Percentiles rank a stretch among this genome's conserved stretches.
These are phyloP conservation scores for Centropus unirufus DNA, from an alignment of 2,113 vertebrate genomes.

Conservation along the genomic window DNA sequence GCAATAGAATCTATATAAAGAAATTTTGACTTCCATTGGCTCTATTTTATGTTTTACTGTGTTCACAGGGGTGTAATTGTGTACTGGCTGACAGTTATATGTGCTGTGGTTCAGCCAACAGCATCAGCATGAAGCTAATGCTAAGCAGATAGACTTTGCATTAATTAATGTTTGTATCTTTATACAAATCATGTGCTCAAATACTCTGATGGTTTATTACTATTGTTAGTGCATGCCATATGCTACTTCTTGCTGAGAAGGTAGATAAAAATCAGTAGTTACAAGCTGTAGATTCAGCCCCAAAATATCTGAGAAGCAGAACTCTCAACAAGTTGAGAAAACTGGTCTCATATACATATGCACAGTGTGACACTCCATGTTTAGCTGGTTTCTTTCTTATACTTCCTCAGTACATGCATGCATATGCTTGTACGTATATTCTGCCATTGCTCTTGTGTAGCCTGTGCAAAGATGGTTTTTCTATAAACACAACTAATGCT, in stretches of 20 bases:
- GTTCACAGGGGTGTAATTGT: neutral
- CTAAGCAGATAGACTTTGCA: neutral
- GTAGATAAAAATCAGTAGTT: neutral
- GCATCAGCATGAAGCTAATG: neutral
- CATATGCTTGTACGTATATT: neutral
- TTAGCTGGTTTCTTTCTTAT: neutral
- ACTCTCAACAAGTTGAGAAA: neutral
- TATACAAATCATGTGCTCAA: neutral
- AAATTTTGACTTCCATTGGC: neutral
- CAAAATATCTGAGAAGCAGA: neutral
- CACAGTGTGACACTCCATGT: neutral
- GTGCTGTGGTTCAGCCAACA: neutral
- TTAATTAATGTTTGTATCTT: neutral
- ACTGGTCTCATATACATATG: neutral
- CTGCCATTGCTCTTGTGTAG: neutral
- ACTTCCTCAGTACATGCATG: neutral
- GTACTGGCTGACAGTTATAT: neutral
- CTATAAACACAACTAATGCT: neutral
- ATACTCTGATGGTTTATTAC: neutral
- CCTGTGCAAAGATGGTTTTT: neutral
- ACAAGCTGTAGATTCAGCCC: neutral
- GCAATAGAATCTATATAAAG: neutral
- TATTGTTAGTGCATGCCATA: neutral
- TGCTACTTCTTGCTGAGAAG: neutral
- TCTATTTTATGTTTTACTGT: neutral